phyloP scores from a whole-genome alignment of 2,113 vertebrate genomes.

The Emydura subglobosa region DNA sequence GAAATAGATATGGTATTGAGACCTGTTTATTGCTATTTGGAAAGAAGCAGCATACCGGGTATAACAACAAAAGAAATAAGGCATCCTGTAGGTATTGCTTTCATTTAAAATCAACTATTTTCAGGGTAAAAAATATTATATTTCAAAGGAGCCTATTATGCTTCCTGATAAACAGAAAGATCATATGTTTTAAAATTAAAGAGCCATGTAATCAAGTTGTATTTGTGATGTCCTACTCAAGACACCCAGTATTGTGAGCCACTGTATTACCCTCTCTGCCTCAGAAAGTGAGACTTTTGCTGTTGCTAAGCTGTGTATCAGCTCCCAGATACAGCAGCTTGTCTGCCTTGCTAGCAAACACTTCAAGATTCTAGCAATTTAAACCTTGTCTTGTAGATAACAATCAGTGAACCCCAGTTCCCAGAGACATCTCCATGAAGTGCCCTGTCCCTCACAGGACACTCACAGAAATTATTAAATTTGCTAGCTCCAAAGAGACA shows the following conservation, averaged over 20 bases:
- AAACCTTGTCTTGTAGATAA: background rate
- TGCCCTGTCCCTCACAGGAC: too few relatives aligned
- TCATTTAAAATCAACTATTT: slow-evolving; percentile 76
- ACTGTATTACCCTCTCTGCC: background rate
- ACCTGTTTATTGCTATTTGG: slow-evolving; percentile 47
- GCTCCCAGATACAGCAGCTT: too few relatives aligned
- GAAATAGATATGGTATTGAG: slow-evolving; percentile 58
- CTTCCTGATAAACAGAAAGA: slow-evolving; percentile 75
- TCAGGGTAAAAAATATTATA: slow-evolving; percentile 72
- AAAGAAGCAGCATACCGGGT: slow-evolving; percentile 54
- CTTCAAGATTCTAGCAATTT: background rate
- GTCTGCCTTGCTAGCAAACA: background rate
- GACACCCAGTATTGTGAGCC: background rate
- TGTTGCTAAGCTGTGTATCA: background rate
- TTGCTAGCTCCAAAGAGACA: too few relatives aligned
- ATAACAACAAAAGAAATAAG: slow-evolving; percentile 70
- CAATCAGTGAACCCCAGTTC: too few relatives aligned
- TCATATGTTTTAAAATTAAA: slow-evolving; percentile 74
- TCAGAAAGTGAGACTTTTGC: background rate
- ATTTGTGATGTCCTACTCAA: background rate
- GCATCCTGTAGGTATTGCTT: slow-evolving; percentile 70
- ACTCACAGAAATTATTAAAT: too few relatives aligned
- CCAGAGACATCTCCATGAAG: too few relatives aligned
- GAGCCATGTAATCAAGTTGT: slow-evolving; percentile 74
- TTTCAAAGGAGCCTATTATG: slow-evolving; percentile 75